Base-by-base conservation (phyloP, 2,888 invertebrate species). In the Aromia moschata region DNA sequence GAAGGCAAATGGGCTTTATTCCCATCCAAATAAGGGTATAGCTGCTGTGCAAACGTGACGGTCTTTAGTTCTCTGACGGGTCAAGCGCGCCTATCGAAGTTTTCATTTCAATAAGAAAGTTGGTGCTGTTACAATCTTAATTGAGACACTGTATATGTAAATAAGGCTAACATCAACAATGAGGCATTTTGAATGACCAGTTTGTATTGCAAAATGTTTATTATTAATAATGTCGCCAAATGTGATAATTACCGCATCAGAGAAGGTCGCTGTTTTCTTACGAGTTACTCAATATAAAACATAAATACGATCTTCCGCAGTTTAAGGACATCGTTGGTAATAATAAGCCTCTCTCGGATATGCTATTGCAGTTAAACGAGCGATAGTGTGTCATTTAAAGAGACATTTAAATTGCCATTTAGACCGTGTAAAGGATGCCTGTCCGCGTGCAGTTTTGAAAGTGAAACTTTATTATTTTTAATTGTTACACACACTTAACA, bases 221-320 rank as follows among this genome's bases (percentile, higher is more conserved):
- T n/a, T n/a, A n/a, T n/a, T n/a, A 25, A 43, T 41, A 1, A 38
- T 53, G 53, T 53, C 53, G 36, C 53, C 18, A 53, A 44, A 52
- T 52, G 41, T 43, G 31, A 30, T 31, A 41, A 52, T 15, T 45
- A 31, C 15, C 2, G 4, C 5, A 17, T 9, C 15, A 44, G 12
- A 25, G 36, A 49, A 49, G 49, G 49, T 9, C 49, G 49, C 37
- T 37, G 20, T 49, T 37, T 49, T 49, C 49, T 49, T 25, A 18
- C 7, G 15, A 12, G 20, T 3, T 49, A 14, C 37, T n/a, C 49
- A 38, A 49, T 18, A 36, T 49, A 49, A 49, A 38, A 49, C 20
- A 36, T 49, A 49, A 49, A 10, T 18, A 37, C 37, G 37, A 20
- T 49, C 20, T 49, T 49, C 49, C 49, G 49, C 49, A 20, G 11